Conservation (phyloP, 2,888 invertebrate species). For the Mesodorylaimus sp. region DNA sequence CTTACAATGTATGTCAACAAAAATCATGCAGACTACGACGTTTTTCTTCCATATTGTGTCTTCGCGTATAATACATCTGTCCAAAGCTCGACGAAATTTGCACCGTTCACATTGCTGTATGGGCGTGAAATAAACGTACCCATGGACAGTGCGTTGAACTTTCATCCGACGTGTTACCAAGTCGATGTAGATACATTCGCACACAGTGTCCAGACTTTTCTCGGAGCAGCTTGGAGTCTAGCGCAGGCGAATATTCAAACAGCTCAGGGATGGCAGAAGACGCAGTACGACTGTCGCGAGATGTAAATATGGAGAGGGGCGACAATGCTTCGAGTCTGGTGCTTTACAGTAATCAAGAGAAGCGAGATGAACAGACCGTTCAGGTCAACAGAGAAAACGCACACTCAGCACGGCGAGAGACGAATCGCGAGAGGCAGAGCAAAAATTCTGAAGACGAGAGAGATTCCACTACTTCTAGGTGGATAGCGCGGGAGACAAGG, state of each 20-base stretch:
- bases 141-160: conserved; percentile 7
- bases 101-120: conserved; percentile 14
- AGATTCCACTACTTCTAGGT: too few species aligned
- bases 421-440: too few species aligned
- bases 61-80: conserved; percentile 17
- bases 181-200: background rate
- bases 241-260: background rate
- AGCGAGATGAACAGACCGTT: too few species aligned
- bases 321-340: too few species aligned
- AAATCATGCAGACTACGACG: conserved; percentile 18
- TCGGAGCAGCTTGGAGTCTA: background rate
- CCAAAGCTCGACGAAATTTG: conserved; percentile 13
- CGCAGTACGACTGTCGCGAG: background rate
- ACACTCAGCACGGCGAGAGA: too few species aligned
- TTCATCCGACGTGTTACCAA: background rate
- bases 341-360: too few species aligned
- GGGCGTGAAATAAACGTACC: conserved; percentile 14
- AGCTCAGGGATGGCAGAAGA: background rate
- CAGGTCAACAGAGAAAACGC: too few species aligned
- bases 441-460: too few species aligned
- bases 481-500: too few species aligned
- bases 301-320: too few species aligned
- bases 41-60: conserved; percentile 13
- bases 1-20: background rate
- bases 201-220: background rate